A percentile compares a stretch with the other conserved stretches of the same genome.
These are phyloP conservation scores for Charadrius vociferus DNA, from an alignment of 2,113 vertebrate species.

Conservation along the genomic window DNA sequence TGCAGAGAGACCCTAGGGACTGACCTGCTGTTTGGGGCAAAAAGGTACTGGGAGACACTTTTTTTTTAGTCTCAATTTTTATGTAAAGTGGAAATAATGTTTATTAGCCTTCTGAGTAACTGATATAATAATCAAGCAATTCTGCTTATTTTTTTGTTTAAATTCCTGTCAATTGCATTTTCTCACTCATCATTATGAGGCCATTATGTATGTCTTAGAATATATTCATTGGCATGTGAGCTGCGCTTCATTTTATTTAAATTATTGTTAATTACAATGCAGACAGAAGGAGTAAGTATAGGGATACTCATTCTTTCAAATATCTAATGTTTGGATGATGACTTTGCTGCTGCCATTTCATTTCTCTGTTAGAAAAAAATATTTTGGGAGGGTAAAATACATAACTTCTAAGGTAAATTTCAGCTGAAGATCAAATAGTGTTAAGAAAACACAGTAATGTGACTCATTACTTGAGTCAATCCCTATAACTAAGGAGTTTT, in stretches of 20 bases:
- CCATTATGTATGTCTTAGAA: not conserved
- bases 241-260: not conserved
- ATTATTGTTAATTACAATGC: not conserved
- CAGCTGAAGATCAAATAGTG: not conserved
- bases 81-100: not conserved
- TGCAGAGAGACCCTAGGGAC: not conserved
- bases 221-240: not conserved
- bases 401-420: not conserved
- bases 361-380: not conserved
- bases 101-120: not conserved
- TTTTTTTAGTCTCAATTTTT: not conserved
- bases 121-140: not conserved
- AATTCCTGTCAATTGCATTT: not conserved
- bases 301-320: not conserved
- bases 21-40: not conserved
- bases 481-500: not conserved
- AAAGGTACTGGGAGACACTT: not conserved
- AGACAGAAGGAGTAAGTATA: not conserved
- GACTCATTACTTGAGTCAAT: not conserved
- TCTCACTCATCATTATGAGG: not conserved
- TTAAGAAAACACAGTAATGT: not conserved
- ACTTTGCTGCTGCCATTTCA: not conserved
- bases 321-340: not conserved
- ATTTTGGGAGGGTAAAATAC: rapidly evolving
- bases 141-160: not conserved